Percentiles rank a stretch among this genome's conserved stretches.
Evolutionary conservation across 1,140 invertebrate species (phyloP).

Genomic region (Megalonaias nervosa): DNA sequence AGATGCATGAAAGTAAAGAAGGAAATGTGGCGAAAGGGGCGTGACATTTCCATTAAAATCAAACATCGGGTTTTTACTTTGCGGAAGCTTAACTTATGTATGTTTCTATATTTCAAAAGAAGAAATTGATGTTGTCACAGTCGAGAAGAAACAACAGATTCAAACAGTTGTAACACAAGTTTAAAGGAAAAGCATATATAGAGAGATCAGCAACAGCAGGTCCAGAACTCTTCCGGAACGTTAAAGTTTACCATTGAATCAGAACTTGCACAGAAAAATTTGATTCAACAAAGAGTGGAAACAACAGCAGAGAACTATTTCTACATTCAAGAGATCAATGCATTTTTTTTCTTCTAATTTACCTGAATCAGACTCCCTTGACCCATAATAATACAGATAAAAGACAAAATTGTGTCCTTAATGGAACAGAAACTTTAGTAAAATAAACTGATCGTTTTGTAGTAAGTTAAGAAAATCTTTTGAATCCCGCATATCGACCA

Average conservation of each 20-base stretch:
- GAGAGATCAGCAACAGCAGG: slow-evolving; percentile 13
- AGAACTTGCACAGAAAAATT: slow-evolving; percentile 17
- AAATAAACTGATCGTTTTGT: too few species aligned
- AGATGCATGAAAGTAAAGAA: neutral
- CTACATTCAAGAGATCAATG: slow-evolving; percentile 51
- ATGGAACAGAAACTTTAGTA: too few species aligned
- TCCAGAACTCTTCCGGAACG: slow-evolving; percentile 24
- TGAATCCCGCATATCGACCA: too few species aligned
- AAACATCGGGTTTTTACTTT: neutral
- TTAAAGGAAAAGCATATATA: slow-evolving; percentile 30
- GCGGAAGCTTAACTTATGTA: neutral
- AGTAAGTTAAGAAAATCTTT: too few species aligned
- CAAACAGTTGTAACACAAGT: slow-evolving; percentile 8
- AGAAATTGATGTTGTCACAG: slow-evolving; percentile 62
- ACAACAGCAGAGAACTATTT: slow-evolving; percentile 50
- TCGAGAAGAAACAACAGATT: slow-evolving; percentile 38
- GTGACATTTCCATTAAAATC: too few species aligned
- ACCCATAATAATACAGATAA: too few species aligned
- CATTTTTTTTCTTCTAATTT: slow-evolving; percentile 47
- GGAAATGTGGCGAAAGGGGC: neutral
- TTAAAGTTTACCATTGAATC: slow-evolving; percentile 36
- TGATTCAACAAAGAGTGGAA: slow-evolving; percentile 40
- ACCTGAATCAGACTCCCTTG: slow-evolving; percentile 35
- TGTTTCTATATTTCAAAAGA: slow-evolving; percentile 42
- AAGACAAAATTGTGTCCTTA: too few species aligned